Evolutionary conservation across 1,140 invertebrate species (phyloP), one percentile per base, ranked within the genome.

Genomic region (Drosophila bipectinata): DNA sequence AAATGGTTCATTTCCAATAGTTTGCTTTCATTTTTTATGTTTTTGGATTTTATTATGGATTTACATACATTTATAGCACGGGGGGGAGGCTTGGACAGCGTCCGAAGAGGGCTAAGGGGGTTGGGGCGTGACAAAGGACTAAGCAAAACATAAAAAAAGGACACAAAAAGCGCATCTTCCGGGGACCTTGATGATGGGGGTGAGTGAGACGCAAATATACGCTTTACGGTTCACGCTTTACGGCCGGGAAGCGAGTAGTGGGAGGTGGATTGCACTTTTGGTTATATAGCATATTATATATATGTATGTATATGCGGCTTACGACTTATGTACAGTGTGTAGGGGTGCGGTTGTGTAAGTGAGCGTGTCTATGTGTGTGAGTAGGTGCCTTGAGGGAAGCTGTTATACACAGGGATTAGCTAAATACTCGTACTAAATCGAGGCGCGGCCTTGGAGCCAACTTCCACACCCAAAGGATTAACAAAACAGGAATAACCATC

Each of bases 341-440:
- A 9, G 9, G 44, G 15, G 15, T 47, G 44, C 44, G 15, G 44
- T 37, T 12, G 49, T 5, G n/a, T 30, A 28, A 18, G 28, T 21
- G 49, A 26, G 51, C 49, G 39, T 61, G 41, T 41, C 8, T 48
- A 10, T 61, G 21, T 53, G 14, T 51, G 24, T 45, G 30, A 39
- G 18, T 64, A 32, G 12, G n/a, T 41, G 21, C 34, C 34, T 37
- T 39, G 32, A 7, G 24, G 28, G 28, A 41, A 37, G 34, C 51
- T 69, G 63, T 68, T 68, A 68, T 68, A 55, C 61, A 55, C 30
- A 54, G 61, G 61, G 15, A 48, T 45, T 72, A 47, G 44, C 41
- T 30, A 28, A 57, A 24, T 21, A 45, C 26, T 44, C 56, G 28
- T 12, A 30, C 14, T 30, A 21, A 47, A 47, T 47, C 44, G 44